These are phyloP conservation scores for Tamias sibiricus DNA, from an alignment of 2,113 vertebrate genomes.

Conservation along the genomic window DNA sequence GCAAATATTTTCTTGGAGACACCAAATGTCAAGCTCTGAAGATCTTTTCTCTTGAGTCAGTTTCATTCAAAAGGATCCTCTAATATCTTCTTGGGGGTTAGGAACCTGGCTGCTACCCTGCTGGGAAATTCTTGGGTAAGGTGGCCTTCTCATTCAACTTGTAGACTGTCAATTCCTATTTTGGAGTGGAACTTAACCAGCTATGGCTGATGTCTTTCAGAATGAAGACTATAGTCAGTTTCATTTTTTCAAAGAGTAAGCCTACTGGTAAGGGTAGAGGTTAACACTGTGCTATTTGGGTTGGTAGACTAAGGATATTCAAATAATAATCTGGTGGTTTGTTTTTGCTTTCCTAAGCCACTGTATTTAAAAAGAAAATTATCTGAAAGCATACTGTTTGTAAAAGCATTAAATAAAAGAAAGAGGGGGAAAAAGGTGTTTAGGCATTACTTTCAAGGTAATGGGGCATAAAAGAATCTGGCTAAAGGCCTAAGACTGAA, in stretches of 20 bases:
- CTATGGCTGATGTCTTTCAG: not conserved
- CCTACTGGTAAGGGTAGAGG: not conserved
- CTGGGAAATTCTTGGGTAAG: not conserved
- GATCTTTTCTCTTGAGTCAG: not conserved
- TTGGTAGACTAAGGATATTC: not conserved
- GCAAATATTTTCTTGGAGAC: not conserved
- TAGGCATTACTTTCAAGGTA: constrained; percentile 41
- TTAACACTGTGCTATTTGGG: not conserved
- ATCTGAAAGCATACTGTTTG: not conserved
- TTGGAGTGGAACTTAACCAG: not conserved
- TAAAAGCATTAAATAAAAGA: constrained; percentile 56
- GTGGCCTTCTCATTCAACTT: not conserved
- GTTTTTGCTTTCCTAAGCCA: not conserved
- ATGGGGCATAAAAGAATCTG: constrained; percentile 54
- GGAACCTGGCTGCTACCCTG: not conserved
- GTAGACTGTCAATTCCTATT: not conserved
- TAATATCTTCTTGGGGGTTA: not conserved
- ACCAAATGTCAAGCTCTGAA: not conserved
- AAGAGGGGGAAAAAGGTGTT: not conserved
- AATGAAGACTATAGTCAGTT: not conserved
- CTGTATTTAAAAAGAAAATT: not conserved
- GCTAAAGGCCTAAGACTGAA: constrained; percentile 34
- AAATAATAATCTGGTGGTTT: not conserved
- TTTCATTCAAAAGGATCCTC: not conserved
- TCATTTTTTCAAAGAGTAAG: not conserved